Conservation (phyloP, 2,888 invertebrate genomes). For the Dryocosmus kuriphilus region DNA sequence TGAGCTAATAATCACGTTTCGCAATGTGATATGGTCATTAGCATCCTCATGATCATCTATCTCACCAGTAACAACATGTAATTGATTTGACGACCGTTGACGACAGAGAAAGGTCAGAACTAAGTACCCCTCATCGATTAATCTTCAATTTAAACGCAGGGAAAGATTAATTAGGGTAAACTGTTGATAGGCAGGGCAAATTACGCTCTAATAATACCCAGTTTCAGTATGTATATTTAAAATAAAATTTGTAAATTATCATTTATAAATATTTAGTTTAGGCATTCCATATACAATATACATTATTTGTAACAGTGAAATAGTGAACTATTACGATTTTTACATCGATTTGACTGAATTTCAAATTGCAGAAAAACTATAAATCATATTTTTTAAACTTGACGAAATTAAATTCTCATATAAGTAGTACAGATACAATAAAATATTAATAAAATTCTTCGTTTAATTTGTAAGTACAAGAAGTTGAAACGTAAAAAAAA, state of each 20-base stretch:
- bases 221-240: not conserved
- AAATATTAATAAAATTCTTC: no score
- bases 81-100: slow-evolving; percentile 13
- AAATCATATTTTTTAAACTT: not conserved
- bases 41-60: slow-evolving; percentile 21
- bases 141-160: slow-evolving; percentile 18
- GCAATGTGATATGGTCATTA: not conserved
- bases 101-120: slow-evolving; percentile 20
- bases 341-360: no score
- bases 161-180: slow-evolving; percentile 8
- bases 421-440: no score
- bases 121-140: slow-evolving; percentile 27
- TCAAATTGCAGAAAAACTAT: no score
- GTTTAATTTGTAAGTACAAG: no score
- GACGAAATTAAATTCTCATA: no score
- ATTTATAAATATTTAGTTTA: no score
- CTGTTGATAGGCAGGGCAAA: not conserved
- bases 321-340: no score
- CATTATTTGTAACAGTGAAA: no score
- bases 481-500: no score
- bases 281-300: no score
- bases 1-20: slow-evolving; percentile 13
- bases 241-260: not conserved
- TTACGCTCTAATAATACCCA: not conserved
- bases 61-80: slow-evolving; percentile 13